These are phyloP conservation scores for Oreohelix idahoensis DNA, from an alignment of 1,140 invertebrate genomes.

Conservation along the genomic window DNA sequence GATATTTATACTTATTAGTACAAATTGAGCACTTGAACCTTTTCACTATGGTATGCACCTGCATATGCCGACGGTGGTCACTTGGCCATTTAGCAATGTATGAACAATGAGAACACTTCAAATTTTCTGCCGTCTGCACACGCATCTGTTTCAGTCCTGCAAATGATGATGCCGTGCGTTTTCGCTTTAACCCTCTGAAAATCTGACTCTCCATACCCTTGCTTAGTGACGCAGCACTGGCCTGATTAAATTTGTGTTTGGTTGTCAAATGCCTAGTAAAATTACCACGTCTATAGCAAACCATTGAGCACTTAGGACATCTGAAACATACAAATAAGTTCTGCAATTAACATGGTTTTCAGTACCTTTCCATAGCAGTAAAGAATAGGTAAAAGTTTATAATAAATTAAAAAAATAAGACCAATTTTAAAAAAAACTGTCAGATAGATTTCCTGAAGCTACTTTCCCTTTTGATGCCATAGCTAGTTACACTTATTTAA, in stretches of 20 bases:
- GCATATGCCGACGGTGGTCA: conserved; percentile 81
- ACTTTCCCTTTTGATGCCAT: too few relatives aligned
- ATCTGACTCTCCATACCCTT: conserved; percentile 57
- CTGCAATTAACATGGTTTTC: too few relatives aligned
- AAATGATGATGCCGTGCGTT: conserved; percentile 25
- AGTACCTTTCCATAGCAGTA: too few relatives aligned
- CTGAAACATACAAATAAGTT: conserved; percentile 73
- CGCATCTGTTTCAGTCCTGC: conserved; percentile 21
- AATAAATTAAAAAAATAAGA: too few relatives aligned
- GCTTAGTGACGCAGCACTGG: conserved; percentile 55
- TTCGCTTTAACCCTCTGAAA: conserved; percentile 40
- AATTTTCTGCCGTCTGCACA: conserved; percentile 34
- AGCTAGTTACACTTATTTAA: too few relatives aligned
- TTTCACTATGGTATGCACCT: conserved; percentile 77
- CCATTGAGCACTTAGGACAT: conserved; percentile 75
- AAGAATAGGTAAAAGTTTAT: too few relatives aligned
- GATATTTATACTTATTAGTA: conserved; percentile 73
- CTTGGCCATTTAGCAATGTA: conserved; percentile 88
- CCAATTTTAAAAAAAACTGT: too few relatives aligned
- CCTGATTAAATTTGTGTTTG: conserved; percentile 68
- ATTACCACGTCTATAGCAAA: conserved; percentile 68
- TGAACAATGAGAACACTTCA: conserved; percentile 81
- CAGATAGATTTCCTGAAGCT: too few relatives aligned
- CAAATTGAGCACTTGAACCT: conserved; percentile 72
- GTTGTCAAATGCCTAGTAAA: conserved; percentile 72